These are phyloP conservation scores for Phataginus tricuspis DNA, from an alignment of 2,797 vertebrate species.

Conservation along the genomic window DNA sequence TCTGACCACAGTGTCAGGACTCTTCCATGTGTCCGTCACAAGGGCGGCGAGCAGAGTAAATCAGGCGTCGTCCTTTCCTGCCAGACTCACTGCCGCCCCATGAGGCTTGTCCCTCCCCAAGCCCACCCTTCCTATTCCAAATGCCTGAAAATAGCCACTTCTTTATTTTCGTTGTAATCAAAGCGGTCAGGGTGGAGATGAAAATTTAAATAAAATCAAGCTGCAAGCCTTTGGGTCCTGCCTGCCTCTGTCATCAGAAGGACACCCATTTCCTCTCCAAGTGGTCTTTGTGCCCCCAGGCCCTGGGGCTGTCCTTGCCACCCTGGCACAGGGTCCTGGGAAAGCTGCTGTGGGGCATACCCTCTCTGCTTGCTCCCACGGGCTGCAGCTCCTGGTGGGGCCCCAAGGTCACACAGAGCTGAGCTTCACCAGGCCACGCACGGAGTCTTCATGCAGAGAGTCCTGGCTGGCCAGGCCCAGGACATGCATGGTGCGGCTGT, in stretches of 20 bases:
- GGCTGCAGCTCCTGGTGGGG: not conserved
- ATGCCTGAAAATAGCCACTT: conserved; percentile 56
- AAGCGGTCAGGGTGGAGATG: not conserved
- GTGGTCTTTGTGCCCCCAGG: not conserved
- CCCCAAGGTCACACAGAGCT: conserved; percentile 93
- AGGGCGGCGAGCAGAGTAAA: conserved; percentile 77
- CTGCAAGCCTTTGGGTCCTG: not conserved
- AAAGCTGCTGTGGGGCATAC: not conserved
- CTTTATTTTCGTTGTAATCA: conserved; percentile 62
- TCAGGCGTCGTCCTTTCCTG: conserved; percentile 48
- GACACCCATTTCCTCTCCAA: not conserved
- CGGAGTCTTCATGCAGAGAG: conserved; percentile 97
- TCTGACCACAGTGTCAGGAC: conserved; percentile 76
- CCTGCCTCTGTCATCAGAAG: rapidly evolving
- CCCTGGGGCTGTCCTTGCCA: not conserved
- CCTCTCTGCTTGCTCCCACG: rapidly evolving
- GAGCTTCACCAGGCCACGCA: conserved; percentile 97
- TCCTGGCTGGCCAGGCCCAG: conserved; percentile 97
- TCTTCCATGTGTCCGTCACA: conserved; percentile 74
- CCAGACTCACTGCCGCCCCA: conserved; percentile 47
- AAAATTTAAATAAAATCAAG: not conserved
- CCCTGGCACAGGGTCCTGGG: rapidly evolving
- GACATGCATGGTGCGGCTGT: conserved; percentile 93
- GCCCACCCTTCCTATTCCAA: not conserved
- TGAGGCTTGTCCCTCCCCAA: not conserved